phyloP scores from a whole-genome alignment of 2,113 vertebrate species.

The Cyanoliseus patagonus region DNA sequence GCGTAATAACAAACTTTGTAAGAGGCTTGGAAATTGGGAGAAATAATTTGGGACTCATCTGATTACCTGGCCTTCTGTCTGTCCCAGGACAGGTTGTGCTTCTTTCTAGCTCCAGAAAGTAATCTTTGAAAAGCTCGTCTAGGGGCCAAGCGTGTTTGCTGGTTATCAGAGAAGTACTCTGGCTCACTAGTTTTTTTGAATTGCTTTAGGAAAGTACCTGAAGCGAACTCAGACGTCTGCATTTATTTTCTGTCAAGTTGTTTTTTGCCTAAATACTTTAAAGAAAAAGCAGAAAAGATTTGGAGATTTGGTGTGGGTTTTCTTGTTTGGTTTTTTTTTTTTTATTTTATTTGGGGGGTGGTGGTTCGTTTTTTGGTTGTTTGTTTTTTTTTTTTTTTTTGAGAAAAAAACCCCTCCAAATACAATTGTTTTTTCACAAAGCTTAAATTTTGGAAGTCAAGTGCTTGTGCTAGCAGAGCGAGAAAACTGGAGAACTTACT shows the following conservation, averaged over 20 bases:
- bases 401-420: not conserved
- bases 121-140: not conserved
- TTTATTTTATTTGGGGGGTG: too few relatives aligned
- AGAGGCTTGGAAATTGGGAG: not conserved
- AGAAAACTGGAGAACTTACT: not conserved
- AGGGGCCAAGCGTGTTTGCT: not conserved
- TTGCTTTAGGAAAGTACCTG: not conserved
- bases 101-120: not conserved
- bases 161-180: not conserved
- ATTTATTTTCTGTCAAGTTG: not conserved
- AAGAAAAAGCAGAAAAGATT: not conserved
- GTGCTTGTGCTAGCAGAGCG: not conserved
- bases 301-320: not conserved
- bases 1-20: not conserved
- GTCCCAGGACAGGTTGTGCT: not conserved
- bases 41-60: not conserved
- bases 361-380: too few relatives aligned
- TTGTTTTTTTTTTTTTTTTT: not conserved
- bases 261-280: not conserved
- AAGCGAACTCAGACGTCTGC: not conserved
- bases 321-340: too few relatives aligned
- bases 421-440: not conserved
- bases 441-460: not conserved
- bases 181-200: not conserved
- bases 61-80: not conserved